Base-by-base conservation (phyloP, 1,140 invertebrate genomes). In the Chrysomallon squamiferum region DNA sequence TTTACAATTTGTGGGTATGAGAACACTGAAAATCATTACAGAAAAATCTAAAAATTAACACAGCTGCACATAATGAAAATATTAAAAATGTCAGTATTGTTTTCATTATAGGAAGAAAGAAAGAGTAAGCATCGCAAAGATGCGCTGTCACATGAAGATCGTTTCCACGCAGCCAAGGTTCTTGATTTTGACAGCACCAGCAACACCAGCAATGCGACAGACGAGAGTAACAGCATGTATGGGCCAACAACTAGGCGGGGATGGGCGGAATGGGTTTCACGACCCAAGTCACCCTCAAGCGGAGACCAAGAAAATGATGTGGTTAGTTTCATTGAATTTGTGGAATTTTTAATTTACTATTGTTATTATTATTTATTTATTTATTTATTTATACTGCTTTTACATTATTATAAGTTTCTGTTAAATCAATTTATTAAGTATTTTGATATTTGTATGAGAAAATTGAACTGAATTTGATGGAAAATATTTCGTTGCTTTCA, bases 211-310 rank as follows among this genome's bases (percentile, higher is more conserved):
- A 70, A 58, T 52, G 61, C 45, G 41, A 72, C 68, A 2, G 66
- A 62, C 18, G 68, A 73, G n/a, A 68, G 73, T 15, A 72, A 65
- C 62, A 73, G 77, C 50, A 79, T 87, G 38, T 87, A 86, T 73
- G 90, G 90, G 20, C 89, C 90, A 3, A 92, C 91, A 41, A 93
- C 91, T 1, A 86, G 92, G 9, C 87, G 90, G 70, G 90, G 91
- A 38, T 93, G 92, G 92, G 90, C 89, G 25, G 90, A 92, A 79
- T 91, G 89, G 88, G 77, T 85, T 57, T 72, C 76, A 43, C 57
- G 59, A 43, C 57, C 54, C 29, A 62, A 54, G 47, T 73, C 71
- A 9, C 62, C 71, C 27, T 69, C 67, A 41, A 62, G 62, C 22
- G 70, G 71, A 27, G 67, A 71, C 30, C 74, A 74, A 64, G 77